Percentiles rank a stretch among this genome's conserved stretches.
These are phyloP conservation scores for Xenopus laevis DNA, from an alignment of 2,113 vertebrate species.

Conservation along the genomic window DNA sequence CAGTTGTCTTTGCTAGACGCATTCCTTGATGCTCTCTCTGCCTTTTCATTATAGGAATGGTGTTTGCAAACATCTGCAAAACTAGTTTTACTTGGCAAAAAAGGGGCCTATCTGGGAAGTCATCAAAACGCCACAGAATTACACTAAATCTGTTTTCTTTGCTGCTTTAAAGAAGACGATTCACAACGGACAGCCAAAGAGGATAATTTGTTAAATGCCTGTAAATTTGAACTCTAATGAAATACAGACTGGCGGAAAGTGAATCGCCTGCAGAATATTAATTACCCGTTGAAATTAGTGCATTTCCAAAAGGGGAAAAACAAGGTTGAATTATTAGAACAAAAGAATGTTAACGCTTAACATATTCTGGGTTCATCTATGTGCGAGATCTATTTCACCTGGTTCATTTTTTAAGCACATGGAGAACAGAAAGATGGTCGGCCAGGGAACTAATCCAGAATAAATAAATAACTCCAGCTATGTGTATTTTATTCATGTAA, in stretches of 20 bases:
- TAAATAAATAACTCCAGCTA: too few relatives aligned
- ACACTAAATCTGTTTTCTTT: conserved; percentile 36
- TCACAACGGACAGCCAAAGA: conserved; percentile 14
- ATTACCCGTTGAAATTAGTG: not conserved
- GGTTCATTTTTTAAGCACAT: too few relatives aligned
- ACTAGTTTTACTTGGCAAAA: conserved; percentile 62
- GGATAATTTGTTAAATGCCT: conserved; percentile 14
- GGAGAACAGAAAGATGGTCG: too few relatives aligned
- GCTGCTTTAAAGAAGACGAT: conserved; percentile 14
- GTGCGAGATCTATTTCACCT: too few relatives aligned
- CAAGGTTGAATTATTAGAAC: too few relatives aligned
- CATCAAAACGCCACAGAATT: conserved; percentile 56
- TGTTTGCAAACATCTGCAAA: conserved; percentile 65
- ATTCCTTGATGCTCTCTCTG: conserved; percentile 65
- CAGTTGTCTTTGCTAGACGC: conserved; percentile 70
- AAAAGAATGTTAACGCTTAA: too few relatives aligned
- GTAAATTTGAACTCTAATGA: conserved; percentile 1
- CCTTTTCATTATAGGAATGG: conserved; percentile 64
- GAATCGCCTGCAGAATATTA: not conserved
- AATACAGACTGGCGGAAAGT: not conserved
- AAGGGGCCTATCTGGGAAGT: conserved; percentile 50
- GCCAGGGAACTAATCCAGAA: too few relatives aligned
- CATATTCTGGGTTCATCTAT: too few relatives aligned
- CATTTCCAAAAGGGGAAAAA: not conserved
- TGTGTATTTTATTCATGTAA: too few relatives aligned